These are phyloP conservation scores for Axis porcinus DNA, from an alignment of 2,113 vertebrate genomes.

Conservation along the genomic window DNA sequence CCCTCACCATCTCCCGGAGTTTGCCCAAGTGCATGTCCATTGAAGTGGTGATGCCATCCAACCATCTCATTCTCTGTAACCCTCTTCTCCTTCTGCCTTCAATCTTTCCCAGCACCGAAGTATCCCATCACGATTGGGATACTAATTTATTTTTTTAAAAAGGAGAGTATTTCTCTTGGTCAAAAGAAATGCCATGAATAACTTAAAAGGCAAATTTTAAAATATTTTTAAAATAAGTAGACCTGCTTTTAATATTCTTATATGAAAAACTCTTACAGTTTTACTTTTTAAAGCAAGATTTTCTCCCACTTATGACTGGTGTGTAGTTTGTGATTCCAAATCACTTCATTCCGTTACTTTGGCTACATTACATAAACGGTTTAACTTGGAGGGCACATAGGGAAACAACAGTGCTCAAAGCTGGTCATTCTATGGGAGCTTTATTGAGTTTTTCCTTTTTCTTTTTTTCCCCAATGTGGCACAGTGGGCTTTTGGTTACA, in stretches of 20 bases:
- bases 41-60: background rate
- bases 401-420: background rate
- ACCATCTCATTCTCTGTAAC: background rate
- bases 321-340: background rate
- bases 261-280: background rate
- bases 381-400: background rate
- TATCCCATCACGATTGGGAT: background rate
- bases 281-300: background rate
- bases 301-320: background rate
- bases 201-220: background rate
- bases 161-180: conserved; percentile 2
- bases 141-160: background rate
- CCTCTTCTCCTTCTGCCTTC: background rate
- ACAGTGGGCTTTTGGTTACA: background rate
- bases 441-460: background rate
- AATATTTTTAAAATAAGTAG: background rate
- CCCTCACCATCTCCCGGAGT: background rate
- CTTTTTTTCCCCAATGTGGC: background rate
- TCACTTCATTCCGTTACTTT: background rate
- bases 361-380: background rate
- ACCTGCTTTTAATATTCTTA: background rate
- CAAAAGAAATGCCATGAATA: conserved; percentile 24
- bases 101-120: background rate
- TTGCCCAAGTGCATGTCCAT: background rate
- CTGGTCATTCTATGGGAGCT: background rate